These are phyloP conservation scores for Gobio occitaniae DNA, from an alignment of 2,797 vertebrate species.

Conservation along the genomic window DNA sequence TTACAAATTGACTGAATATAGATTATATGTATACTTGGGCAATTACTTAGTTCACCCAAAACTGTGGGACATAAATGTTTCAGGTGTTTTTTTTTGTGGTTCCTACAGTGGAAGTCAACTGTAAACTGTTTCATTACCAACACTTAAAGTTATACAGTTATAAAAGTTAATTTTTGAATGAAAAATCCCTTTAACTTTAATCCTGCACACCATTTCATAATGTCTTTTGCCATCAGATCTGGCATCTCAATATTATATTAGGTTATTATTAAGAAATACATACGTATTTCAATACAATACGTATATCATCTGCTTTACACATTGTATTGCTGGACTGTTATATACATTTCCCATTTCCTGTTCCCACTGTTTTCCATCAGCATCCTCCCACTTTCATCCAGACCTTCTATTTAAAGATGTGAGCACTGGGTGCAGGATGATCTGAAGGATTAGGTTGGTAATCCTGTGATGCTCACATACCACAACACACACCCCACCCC, in stretches of 20 bases:
- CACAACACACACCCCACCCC: conserved; percentile 51
- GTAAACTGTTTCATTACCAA: neutral
- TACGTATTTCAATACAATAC: neutral
- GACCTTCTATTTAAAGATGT: conserved; percentile 73
- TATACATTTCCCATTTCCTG: conserved; percentile 24
- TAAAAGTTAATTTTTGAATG: neutral
- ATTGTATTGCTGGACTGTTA: neutral
- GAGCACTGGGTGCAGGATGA: conserved; percentile 72
- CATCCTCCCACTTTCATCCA: conserved; percentile 64
- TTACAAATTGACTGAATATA: neutral
- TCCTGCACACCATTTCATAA: neutral
- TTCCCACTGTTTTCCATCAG: conserved; percentile 61
- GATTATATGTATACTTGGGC: neutral
- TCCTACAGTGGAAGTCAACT: neutral
- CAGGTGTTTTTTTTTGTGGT: neutral
- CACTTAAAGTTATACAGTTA: neutral
- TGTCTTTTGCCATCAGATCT: neutral
- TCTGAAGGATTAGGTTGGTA: conserved; percentile 78
- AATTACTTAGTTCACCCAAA: neutral
- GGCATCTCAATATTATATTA: neutral
- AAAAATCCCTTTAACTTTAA: neutral
- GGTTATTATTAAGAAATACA: neutral
- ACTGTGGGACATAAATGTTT: neutral
- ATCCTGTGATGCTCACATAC: conserved; percentile 74
- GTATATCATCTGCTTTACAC: neutral